A percentile compares a stretch with the other conserved stretches of the same genome.
These are phyloP conservation scores for Aphodius granarius DNA, from an alignment of 2,888 invertebrate species.

Conservation along the genomic window DNA sequence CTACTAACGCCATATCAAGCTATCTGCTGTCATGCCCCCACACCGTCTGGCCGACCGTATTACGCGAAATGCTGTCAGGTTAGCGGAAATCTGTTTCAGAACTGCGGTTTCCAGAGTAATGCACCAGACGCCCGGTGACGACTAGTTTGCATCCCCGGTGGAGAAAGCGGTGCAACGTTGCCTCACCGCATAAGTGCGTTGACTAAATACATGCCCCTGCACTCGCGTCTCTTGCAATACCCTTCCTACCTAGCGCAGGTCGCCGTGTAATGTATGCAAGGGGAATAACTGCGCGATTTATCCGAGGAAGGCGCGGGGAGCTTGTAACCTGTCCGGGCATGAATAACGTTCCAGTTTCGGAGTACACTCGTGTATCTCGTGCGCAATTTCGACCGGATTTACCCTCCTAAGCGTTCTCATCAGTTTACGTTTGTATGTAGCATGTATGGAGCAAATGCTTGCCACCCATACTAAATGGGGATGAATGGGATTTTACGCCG, in stretches of 20 bases:
- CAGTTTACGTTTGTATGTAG: background rate
- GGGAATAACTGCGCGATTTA: conserved; percentile 7
- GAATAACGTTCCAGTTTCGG: background rate
- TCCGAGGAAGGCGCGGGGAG: background rate
- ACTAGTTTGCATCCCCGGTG: background rate
- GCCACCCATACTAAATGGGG: too few relatives aligned
- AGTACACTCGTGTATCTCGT: background rate
- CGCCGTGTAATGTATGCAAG: conserved; percentile 6
- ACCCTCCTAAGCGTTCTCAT: background rate
- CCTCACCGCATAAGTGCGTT: background rate
- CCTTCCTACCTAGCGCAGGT: background rate
- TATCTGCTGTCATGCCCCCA: background rate
- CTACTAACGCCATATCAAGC: background rate
- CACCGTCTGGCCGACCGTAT: background rate
- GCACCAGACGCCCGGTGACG: conserved; percentile 2
- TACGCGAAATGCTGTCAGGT: background rate
- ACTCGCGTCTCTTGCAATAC: background rate
- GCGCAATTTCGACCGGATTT: background rate
- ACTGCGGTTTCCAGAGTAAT: background rate
- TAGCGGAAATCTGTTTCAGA: background rate
- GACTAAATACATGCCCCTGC: background rate
- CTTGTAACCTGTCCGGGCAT: background rate
- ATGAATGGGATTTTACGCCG: too few relatives aligned
- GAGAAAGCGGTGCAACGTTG: background rate
- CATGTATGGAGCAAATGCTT: too few relatives aligned